A percentile compares a stretch with the other conserved stretches of the same genome.
These are phyloP conservation scores for Bungarus multicinctus DNA, from an alignment of 2,113 vertebrate species.

Conservation along the genomic window DNA sequence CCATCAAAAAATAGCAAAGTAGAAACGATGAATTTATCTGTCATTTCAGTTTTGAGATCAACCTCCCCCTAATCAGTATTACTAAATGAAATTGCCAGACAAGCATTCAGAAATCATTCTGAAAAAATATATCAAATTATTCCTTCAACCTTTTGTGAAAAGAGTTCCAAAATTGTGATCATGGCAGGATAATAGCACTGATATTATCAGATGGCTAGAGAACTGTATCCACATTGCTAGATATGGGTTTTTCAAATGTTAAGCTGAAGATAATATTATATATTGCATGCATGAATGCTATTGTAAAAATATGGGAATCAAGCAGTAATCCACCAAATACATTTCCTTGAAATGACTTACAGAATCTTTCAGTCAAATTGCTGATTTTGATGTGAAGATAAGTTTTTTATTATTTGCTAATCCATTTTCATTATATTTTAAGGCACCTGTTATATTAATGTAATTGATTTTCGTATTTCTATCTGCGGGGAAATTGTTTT, in stretches of 20 bases:
- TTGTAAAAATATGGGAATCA: constrained; percentile 12
- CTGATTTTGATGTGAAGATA: constrained; percentile 18
- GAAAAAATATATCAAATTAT: constrained; percentile 24
- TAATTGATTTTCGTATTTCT: constrained; percentile 55
- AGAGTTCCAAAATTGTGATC: neutral
- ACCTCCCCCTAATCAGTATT: neutral
- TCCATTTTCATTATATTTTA: constrained; percentile 59
- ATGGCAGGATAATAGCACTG: neutral
- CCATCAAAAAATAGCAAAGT: neutral
- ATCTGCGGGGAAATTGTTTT: constrained; percentile 38
- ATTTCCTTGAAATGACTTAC: constrained; percentile 20
- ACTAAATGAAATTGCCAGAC: constrained; percentile 26
- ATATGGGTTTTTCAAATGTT: constrained; percentile 1
- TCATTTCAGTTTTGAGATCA: neutral
- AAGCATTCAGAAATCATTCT: constrained; percentile 4
- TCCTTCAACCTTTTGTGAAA: constrained; percentile 1
- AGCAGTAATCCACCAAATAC: neutral
- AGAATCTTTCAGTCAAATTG: neutral
- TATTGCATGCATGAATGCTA: neutral
- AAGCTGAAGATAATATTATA: constrained; percentile 22
- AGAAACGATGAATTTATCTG: neutral
- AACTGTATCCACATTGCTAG: neutral
- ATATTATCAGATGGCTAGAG: constrained; percentile 21
- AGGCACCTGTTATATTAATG: constrained; percentile 43
- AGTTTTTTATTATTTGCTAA: constrained; percentile 30